These are phyloP conservation scores for Theodoxus fluviatilis DNA, from an alignment of 2,888 invertebrate species.

Conservation along the genomic window DNA sequence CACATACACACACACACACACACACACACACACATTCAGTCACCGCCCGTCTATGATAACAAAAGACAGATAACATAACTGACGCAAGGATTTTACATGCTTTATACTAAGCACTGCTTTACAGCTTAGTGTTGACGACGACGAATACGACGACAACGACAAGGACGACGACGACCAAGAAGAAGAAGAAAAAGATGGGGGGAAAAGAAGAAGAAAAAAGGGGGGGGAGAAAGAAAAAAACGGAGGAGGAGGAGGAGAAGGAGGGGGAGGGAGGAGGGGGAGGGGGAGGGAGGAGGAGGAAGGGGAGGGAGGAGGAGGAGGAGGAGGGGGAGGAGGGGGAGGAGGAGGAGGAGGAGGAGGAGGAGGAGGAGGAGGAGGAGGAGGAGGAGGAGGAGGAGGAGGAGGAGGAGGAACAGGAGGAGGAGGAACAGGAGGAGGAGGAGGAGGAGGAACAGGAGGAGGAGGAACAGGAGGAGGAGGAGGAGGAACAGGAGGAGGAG, in stretches of 20 bases:
- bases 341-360: not conserved
- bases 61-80: not conserved
- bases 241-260: not conserved
- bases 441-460: not conserved
- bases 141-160: too few relatives aligned
- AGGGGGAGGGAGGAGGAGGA: constrained; percentile 25
- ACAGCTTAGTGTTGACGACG: too few relatives aligned
- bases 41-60: not conserved
- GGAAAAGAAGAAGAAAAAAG: not conserved
- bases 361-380: not conserved
- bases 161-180: too few relatives aligned
- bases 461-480: not conserved
- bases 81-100: too few relatives aligned
- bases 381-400: not conserved
- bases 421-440: not conserved
- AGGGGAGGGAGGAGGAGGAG: constrained; percentile 24
- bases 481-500: not conserved
- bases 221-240: too few relatives aligned
- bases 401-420: not conserved
- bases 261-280: constrained; percentile 24
- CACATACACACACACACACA: not conserved
- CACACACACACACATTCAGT: not conserved
- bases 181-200: not conserved
- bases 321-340: constrained; percentile 17
- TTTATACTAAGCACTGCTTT: too few relatives aligned